These are phyloP conservation scores for Ptilorrhoa leucosticta DNA, from an alignment of 2,113 vertebrate genomes.

Conservation along the genomic window DNA sequence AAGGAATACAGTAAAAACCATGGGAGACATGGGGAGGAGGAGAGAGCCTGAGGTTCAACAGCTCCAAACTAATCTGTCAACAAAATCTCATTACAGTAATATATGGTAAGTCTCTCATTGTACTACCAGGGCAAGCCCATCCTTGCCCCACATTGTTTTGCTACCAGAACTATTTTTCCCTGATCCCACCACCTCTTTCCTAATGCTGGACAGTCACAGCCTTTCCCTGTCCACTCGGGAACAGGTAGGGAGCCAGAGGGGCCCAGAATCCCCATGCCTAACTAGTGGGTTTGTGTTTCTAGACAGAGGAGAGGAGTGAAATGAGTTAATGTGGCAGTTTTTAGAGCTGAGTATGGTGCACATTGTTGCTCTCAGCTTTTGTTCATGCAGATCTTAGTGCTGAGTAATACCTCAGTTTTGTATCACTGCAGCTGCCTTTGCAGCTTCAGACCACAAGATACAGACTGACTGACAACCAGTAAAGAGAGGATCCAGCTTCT, in stretches of 20 bases:
- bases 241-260: background rate
- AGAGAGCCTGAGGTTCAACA: conserved; percentile 11
- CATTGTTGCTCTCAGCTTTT: background rate
- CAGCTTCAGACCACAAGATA: background rate
- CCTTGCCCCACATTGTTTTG: conserved; percentile 29
- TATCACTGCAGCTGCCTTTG: background rate
- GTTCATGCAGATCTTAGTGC: background rate
- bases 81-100: conserved; percentile 40
- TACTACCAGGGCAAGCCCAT: conserved; percentile 24
- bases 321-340: background rate
- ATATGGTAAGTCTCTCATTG: background rate
- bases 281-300: background rate
- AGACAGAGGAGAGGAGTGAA: background rate
- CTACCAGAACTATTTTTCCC: background rate
- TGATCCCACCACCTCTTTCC: background rate
- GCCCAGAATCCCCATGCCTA: background rate
- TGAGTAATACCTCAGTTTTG: background rate
- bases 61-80: conserved; percentile 48
- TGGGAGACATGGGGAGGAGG: background rate
- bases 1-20: background rate
- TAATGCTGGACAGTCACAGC: background rate
- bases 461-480: background rate
- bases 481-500: background rate
- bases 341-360: background rate
- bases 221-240: background rate